Evolutionary conservation across 2,113 vertebrate genomes (phyloP).

Genomic region (Paraplagusia blochii): DNA sequence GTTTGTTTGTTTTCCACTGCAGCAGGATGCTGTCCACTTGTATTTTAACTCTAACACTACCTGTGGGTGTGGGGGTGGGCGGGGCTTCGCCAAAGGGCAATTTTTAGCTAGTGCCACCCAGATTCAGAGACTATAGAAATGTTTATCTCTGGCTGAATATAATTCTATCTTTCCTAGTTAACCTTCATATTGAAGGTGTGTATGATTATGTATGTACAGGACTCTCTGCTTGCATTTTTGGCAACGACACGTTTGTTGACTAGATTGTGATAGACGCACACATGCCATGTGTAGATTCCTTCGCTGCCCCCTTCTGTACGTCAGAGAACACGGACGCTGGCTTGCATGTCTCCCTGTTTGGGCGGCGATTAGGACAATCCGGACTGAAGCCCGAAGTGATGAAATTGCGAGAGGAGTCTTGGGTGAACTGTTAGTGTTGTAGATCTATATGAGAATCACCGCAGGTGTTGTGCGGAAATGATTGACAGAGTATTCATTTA

Average conservation of each 20-base stretch:
- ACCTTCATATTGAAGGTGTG: constrained; percentile 86
- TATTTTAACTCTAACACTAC: constrained; percentile 74
- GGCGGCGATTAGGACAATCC: constrained; percentile 34
- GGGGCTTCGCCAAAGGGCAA: constrained; percentile 61
- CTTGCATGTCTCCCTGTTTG: constrained; percentile 23
- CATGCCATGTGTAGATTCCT: constrained; percentile 54
- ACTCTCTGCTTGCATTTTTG: constrained; percentile 79
- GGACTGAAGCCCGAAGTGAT: constrained; percentile 23
- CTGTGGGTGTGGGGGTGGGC: constrained; percentile 63
- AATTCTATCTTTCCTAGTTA: constrained; percentile 77
- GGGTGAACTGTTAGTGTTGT: constrained; percentile 56
- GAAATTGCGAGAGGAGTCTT: constrained; percentile 42
- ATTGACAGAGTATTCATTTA: constrained; percentile 56
- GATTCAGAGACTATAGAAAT: constrained; percentile 69
- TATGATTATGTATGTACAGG: constrained; percentile 75
- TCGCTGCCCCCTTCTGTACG: constrained; percentile 29
- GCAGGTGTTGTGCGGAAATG: constrained; percentile 63
- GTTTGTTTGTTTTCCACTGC: constrained; percentile 50
- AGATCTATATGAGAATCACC: constrained; percentile 61
- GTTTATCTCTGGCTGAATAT: constrained; percentile 78
- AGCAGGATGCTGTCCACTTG: constrained; percentile 57
- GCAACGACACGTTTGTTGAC: constrained; percentile 66
- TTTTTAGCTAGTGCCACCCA: constrained; percentile 54
- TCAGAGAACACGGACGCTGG: constrained; percentile 29
- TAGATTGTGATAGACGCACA: constrained; percentile 58